These are phyloP conservation scores for Ichneumon xanthorius DNA, from an alignment of 2,888 invertebrate species.

Conservation along the genomic window DNA sequence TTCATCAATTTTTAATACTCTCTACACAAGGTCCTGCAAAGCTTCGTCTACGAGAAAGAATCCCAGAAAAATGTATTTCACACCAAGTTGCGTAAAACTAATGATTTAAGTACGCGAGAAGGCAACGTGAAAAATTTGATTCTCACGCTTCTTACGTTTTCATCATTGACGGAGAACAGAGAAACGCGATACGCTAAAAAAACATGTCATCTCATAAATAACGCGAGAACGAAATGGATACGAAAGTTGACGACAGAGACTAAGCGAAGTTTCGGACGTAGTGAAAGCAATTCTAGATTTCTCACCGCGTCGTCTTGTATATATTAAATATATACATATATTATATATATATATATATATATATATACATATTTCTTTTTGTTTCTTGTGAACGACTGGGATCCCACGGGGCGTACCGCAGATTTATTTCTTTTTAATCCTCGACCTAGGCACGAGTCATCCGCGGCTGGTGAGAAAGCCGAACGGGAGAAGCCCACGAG, in stretches of 20 bases:
- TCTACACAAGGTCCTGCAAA: neutral
- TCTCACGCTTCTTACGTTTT: neutral
- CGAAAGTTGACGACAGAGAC: constrained; percentile 8
- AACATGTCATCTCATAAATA: neutral
- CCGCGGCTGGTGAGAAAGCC: neutral
- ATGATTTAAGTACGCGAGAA: neutral
- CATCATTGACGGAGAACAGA: neutral
- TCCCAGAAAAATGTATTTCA: neutral
- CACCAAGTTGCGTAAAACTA: neutral
- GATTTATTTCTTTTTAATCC: constrained; percentile 35
- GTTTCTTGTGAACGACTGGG: constrained; percentile 18
- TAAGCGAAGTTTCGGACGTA: neutral
- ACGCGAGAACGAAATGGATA: neutral
- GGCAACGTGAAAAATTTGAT: neutral
- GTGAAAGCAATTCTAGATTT: constrained; percentile 28
- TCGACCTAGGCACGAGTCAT: constrained; percentile 8
- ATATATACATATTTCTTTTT: neutral
- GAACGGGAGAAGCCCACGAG: constrained; percentile 8
- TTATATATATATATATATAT: neutral
- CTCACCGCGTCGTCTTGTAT: neutral
- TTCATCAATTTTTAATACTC: neutral
- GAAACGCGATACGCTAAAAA: constrained; percentile 4
- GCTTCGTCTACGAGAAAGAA: neutral
- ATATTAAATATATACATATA: no score
- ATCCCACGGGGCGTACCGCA: neutral